Percentiles rank a stretch among this genome's conserved stretches.
These are phyloP conservation scores for Dromiciops gliroides DNA, from an alignment of 2,113 vertebrate species.

Conservation along the genomic window DNA sequence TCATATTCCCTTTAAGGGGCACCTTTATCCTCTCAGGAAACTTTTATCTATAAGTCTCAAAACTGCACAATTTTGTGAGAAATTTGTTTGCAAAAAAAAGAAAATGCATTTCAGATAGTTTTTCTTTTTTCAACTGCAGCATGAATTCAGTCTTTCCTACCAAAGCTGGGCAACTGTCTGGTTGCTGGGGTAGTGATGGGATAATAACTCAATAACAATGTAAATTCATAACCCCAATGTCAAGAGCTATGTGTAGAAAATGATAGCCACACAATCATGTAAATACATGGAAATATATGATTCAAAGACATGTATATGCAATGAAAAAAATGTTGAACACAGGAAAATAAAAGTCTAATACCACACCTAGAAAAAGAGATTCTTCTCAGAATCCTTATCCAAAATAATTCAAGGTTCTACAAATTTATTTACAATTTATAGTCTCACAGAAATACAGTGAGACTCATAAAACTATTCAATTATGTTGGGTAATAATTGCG, in stretches of 20 bases:
- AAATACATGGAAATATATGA: conserved; percentile 10
- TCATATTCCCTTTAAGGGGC: conserved; percentile 28
- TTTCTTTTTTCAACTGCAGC: not conserved
- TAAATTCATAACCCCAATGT: not conserved
- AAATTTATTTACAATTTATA: conserved; percentile 22
- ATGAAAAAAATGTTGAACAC: conserved; percentile 54
- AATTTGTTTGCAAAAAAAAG: conserved; percentile 50
- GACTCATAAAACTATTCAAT: conserved; percentile 28
- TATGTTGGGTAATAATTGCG: not conserved
- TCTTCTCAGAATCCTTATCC: conserved; percentile 33
- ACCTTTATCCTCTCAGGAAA: conserved; percentile 20
- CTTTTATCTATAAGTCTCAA: conserved; percentile 16
- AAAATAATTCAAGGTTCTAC: not conserved
- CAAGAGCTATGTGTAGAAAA: conserved; percentile 40
- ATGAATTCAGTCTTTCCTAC: not conserved
- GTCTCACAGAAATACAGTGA: conserved; percentile 25
- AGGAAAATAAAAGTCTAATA: conserved; percentile 47
- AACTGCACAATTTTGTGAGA: conserved; percentile 43
- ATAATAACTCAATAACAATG: not conserved
- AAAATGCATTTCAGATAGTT: not conserved
- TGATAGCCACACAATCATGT: conserved; percentile 34
- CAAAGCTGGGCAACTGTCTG: not conserved
- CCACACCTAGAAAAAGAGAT: conserved; percentile 31
- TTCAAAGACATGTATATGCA: conserved; percentile 51
- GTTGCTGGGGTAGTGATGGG: not conserved